Percentiles rank a stretch among this genome's conserved stretches.
phyloP scores from a whole-genome alignment of 2,797 vertebrate species.

The Platyrinchus mystaceus region DNA sequence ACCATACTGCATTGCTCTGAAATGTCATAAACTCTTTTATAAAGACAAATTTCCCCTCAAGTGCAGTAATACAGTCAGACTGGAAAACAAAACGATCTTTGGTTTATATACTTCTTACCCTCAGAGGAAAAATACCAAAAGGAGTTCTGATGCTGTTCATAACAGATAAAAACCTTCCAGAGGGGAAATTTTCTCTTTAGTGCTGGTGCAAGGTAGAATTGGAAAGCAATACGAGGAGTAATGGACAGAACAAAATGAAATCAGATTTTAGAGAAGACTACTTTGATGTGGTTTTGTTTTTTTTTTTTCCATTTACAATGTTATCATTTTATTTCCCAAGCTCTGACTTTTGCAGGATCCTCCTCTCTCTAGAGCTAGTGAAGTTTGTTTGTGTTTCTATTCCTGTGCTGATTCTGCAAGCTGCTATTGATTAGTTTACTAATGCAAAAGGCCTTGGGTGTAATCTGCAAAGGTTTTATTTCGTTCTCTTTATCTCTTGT shows the following conservation, averaged over 20 bases:
- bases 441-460: not conserved
- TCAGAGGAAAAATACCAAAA: conserved; percentile 57
- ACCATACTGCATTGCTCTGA: conserved; percentile 3
- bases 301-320: not conserved
- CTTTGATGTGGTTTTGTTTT: not conserved
- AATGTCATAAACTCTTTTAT: conserved; percentile 57
- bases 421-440: conserved; percentile 8
- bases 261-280: conserved; percentile 18
- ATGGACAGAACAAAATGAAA: conserved; percentile 41
- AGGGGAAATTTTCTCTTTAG: conserved; percentile 58
- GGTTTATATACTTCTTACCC: conserved; percentile 56
- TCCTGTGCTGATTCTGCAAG: not conserved
- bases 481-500: not conserved
- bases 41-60: conserved; percentile 66
- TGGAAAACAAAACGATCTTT: conserved; percentile 53
- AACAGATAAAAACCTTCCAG: conserved; percentile 53
- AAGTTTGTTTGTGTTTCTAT: not conserved
- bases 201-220: conserved; percentile 24
- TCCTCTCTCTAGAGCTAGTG: not conserved
- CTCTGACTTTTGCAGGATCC: not conserved
- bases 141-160: conserved; percentile 46
- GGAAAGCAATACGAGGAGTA: conserved; percentile 33
- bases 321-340: not conserved
- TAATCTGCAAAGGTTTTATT: not conserved
- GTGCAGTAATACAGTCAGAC: conserved; percentile 54